phyloP scores from a whole-genome alignment of 2,888 invertebrate species.

The Orthonevra nobilis region DNA sequence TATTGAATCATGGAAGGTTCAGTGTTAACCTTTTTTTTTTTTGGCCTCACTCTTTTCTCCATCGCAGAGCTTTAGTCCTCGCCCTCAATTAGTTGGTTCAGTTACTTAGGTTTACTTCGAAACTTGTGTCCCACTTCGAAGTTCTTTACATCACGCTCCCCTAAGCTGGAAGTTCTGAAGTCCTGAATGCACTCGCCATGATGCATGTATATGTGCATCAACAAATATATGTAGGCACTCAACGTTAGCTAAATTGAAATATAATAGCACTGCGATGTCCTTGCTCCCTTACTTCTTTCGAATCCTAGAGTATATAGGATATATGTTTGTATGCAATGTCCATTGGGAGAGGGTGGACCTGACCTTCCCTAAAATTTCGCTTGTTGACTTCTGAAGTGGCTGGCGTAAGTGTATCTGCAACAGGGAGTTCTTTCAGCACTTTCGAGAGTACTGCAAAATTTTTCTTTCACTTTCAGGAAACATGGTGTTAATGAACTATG shows the following conservation, averaged over 20 bases:
- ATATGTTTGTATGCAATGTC: conserved; percentile 40
- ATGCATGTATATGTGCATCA: conserved; percentile 14
- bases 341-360: conserved; percentile 61
- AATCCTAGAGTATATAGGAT: conserved; percentile 2
- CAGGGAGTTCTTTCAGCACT: conserved; percentile 64
- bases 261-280: conserved; percentile 36
- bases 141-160: conserved; percentile 58
- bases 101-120: conserved; percentile 67
- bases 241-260: conserved; percentile 53
- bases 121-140: conserved; percentile 67
- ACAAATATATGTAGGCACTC: conserved; percentile 27
- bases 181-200: conserved; percentile 36
- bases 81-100: conserved; percentile 68
- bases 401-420: conserved; percentile 64
- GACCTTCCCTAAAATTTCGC: conserved; percentile 64
- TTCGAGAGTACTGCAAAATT: conserved; percentile 53
- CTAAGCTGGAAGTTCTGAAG: conserved; percentile 51
- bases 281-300: neutral
- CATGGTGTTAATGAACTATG: conserved; percentile 64
- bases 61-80: conserved; percentile 15
- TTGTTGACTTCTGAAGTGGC: conserved; percentile 65
- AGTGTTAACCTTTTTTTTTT: conserved; percentile 25
- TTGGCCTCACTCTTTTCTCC: neutral
- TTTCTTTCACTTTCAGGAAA: conserved; percentile 46
- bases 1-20: conserved; percentile 37